Base-by-base conservation (phyloP, 2,797 vertebrate species). In the Cynopterus sphinx region DNA sequence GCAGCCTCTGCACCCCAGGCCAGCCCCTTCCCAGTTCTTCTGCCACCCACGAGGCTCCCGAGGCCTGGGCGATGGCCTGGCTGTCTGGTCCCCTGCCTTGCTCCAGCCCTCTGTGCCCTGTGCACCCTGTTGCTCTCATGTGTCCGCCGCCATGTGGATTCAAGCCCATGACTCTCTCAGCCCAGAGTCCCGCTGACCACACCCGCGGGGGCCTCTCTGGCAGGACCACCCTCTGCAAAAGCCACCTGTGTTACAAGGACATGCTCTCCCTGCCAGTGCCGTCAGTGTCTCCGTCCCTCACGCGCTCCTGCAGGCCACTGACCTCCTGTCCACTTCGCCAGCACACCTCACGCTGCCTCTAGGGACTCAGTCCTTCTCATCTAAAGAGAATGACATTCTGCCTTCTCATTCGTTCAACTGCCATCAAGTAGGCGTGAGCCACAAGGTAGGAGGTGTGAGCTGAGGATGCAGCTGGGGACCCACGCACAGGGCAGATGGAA, bases 61-160 rank as follows among this genome's bases (percentile, higher is more conserved):
- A 5, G 46, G 79, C 79, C 49, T 28, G 10, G 55, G 55, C 22
- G 9, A 41, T 4, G 46, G 53, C 22, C 46, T n/a, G 24, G 39
- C 51, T 36, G 2, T 15, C 61, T 13, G 39, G 41, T 2, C 4
- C 57, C 46, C 24, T 19, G 57, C 16, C 92, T 65, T 9, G 3
- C 75, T 46, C 43, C 68, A 31, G 16, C n/a, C 67, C n/a, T 13
- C n/a, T 71, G 77, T 61, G 22, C 39, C 19, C 21, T 1, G 15
- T 0, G 7, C 24, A 0, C 28, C n/a, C 24, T 19, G n/a, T 36
- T 3, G 19, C 9, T 6, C 41, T 12, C 33, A 0, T 10, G 21
- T 36, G 5, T 67, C 41, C n/a, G 22, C 2, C 1, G 73, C 28
- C 13, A 5, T 46, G 39, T 1, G 4, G 68, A 49, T 19, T 31